Evolutionary conservation across 2,113 vertebrate species (phyloP), one percentile per base, ranked within the genome.

Genomic region (Hemibagrus wyckioides): DNA sequence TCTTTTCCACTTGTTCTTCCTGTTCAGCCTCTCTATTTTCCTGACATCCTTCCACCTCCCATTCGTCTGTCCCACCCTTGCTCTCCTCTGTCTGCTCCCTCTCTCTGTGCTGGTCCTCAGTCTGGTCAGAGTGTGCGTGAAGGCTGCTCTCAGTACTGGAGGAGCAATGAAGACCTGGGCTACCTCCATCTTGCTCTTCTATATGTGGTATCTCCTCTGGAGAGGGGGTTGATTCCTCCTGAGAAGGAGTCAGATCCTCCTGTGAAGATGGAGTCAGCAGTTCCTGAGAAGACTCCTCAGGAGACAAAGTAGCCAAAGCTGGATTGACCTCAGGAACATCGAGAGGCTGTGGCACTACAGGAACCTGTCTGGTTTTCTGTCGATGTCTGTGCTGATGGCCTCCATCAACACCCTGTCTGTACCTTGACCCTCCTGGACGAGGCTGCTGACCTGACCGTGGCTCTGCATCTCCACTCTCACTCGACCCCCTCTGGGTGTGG

Each of bases 351-450:
- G 80, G 75, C 52, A 56, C 30, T 84, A 67, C 83, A 84, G 28
- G 86, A 52, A 19, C 73, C 36, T 92, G 92, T 90, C 83, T 86
- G 75, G 89, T 13, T 15, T 87, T 87, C 9, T 86, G 93, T 77
- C 80, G 91, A 80, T 89, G 90, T 87, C 90, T 91, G 73, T 91
- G 91, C 91, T 92, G 69, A 92, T 92, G 11, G 91, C 91, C 89
- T 94, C 93, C 9, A 92, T 94, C 28, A 91, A 92, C 36, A 23
- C 57, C 85, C 59, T 92, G 93, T 6, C 93, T 92, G 73, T 94
- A 93, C 85, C 92, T 94, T 10, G 91, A 33, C 0, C 92, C 92
- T 21, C 90, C 93, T 9, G 91, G 89, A 30, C 92, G 93, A n/a
- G 82, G 90, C 19, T 88, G 93, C 57, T 89, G 93, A 28, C 88